Conservation (phyloP, 2,113 vertebrate species). For the Brachypteracias leptosomus region DNA sequence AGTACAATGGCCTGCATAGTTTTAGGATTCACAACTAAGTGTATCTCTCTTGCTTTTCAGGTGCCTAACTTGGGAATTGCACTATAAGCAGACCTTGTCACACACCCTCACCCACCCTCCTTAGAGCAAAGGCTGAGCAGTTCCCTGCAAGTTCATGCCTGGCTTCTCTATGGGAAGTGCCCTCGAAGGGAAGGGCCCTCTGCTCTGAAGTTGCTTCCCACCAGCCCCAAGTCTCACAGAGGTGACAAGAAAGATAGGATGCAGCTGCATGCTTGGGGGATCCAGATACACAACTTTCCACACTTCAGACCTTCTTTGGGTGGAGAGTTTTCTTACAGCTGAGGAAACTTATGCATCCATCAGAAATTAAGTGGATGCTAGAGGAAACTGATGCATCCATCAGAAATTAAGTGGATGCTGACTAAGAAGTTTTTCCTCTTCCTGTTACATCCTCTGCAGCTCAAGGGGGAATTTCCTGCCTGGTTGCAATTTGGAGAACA, state of each 20-base stretch:
- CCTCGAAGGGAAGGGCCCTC: not conserved
- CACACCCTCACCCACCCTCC: not conserved
- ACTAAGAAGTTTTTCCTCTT: constrained; percentile 63
- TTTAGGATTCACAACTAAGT: not conserved
- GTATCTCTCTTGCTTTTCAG: not conserved
- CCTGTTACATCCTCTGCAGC: constrained; percentile 38
- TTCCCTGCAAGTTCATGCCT: fast-evolving
- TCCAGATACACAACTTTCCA: not conserved
- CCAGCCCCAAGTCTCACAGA: not conserved
- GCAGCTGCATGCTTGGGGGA: constrained; percentile 46
- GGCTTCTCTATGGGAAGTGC: fast-evolving
- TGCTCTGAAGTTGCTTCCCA: not conserved
- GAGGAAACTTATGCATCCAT: not conserved
- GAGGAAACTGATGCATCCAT: not conserved
- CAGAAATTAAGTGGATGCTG: not conserved
- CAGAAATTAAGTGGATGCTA: not conserved
- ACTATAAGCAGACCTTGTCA: not conserved
- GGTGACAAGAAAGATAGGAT: constrained; percentile 23
- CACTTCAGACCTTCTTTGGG: not conserved
- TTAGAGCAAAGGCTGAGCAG: not conserved
- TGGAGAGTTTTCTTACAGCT: constrained; percentile 22
- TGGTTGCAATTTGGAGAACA: not conserved
- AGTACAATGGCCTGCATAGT: not conserved
- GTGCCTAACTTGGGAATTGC: not conserved
- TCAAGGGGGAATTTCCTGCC: constrained; percentile 58